A percentile compares a stretch with the other conserved stretches of the same genome.
These are phyloP conservation scores for Brenthis ino DNA, from an alignment of 2,888 invertebrate genomes.

Conservation along the genomic window DNA sequence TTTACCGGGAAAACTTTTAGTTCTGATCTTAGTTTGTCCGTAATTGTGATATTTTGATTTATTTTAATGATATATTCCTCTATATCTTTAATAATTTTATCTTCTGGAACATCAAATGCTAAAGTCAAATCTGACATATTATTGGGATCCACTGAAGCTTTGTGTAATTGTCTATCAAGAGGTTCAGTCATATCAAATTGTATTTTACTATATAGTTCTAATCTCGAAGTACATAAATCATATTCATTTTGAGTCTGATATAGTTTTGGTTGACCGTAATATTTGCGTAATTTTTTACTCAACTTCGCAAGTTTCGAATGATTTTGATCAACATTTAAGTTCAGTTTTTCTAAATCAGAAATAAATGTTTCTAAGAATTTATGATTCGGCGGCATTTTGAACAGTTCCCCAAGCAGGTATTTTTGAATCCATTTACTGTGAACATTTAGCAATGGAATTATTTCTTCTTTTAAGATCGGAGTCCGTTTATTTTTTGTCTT, in stretches of 20 bases:
- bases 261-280: constrained; percentile 67
- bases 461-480: constrained; percentile 71
- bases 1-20: constrained; percentile 82
- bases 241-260: constrained; percentile 58
- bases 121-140: constrained; percentile 48
- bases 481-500: constrained; percentile 56
- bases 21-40: constrained; percentile 40
- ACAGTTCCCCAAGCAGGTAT: constrained; percentile 72
- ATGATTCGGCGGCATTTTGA: constrained; percentile 47
- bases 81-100: constrained; percentile 45
- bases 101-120: constrained; percentile 60
- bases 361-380: constrained; percentile 46
- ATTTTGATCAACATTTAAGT: constrained; percentile 48
- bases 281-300: constrained; percentile 68
- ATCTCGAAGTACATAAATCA: constrained; percentile 49
- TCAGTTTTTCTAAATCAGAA: constrained; percentile 44
- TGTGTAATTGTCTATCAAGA: constrained; percentile 56
- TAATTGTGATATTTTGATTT: constrained; percentile 40
- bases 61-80: constrained; percentile 50
- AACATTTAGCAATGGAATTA: constrained; percentile 83
- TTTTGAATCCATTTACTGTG: constrained; percentile 90
- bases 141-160: constrained; percentile 41
- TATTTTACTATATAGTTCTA: constrained; percentile 51
- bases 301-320: constrained; percentile 57
- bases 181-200: constrained; percentile 60